Evolutionary conservation across 2,113 vertebrate genomes (phyloP), one percentile per base, ranked within the genome.

Genomic region (Argyrosomus japonicus): DNA sequence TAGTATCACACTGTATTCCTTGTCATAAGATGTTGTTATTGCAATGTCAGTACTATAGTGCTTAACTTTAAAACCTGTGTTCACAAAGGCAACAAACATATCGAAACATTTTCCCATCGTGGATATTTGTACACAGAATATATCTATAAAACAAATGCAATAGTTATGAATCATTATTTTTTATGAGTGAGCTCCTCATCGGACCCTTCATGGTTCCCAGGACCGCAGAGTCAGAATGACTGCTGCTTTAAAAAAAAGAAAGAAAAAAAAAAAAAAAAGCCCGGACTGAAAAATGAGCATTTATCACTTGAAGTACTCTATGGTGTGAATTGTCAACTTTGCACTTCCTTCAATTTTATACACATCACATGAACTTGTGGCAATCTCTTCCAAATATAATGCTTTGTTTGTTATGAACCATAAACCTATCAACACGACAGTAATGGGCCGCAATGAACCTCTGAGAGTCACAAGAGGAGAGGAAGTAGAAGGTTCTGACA

Each of bases 261-360:
- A n/a, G n/a, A 32, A 32, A 32, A 32, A 32, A 32, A 40, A 40
- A 40, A 23, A 14, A 43, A 43, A 27, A 25, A 58, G 43, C 11
- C 23, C 36, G 12, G 36, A 45, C 17, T 47, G 36, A 76, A 62
- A 76, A 84, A 67, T 32, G 40, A 76, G 43, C 19, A 27, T 50
- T 75, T 68, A 71, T 84, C 57, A 21, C 57, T 57, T 61, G 2
- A 21, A 21, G 5, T 36, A 53, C 68, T 19, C 51, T 36, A 0
- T n/a, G 58, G 62, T 61, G 75, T 78, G 63, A 89, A 81, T 12
- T 75, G 79, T 88, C 76, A 75, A 68, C 73, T 70, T 53, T 79
- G 54, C 60, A 85, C 85, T 93, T 92, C 89, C 91, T 81, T 76
- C 80, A 61, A 88, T 89, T 94, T 90, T 86, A 73, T 56, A 69